phyloP scores from a whole-genome alignment of 2,888 invertebrate species.

The Yponomeuta evonymella region DNA sequence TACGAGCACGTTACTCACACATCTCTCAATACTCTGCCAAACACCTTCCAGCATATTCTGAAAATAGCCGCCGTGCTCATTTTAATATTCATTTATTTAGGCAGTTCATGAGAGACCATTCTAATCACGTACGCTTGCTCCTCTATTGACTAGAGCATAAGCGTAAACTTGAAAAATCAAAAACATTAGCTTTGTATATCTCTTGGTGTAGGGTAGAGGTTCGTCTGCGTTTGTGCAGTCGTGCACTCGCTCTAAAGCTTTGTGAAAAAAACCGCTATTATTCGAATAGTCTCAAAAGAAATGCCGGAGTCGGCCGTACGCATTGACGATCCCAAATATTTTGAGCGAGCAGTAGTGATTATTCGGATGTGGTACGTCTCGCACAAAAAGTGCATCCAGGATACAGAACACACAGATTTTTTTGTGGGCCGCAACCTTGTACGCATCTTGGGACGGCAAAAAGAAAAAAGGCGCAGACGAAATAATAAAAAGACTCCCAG shows the following conservation, averaged over 20 bases:
- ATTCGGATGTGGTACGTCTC: conserved; percentile 74
- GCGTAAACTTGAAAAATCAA: neutral
- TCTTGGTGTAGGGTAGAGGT: conserved; percentile 32
- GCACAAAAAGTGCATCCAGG: conserved; percentile 69
- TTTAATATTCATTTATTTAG: conserved; percentile 59
- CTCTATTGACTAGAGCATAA: neutral
- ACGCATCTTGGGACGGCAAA: conserved; percentile 61
- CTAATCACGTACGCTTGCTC: neutral
- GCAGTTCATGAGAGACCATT: neutral
- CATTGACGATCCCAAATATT: conserved; percentile 72
- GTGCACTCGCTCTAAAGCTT: conserved; percentile 34
- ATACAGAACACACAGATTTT: conserved; percentile 65
- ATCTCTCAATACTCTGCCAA: conserved; percentile 76
- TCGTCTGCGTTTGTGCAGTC: conserved; percentile 32
- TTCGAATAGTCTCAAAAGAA: conserved; percentile 60
- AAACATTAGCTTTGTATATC: neutral
- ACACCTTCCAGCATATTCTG: conserved; percentile 71
- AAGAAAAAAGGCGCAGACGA: conserved; percentile 66
- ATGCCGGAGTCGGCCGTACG: conserved; percentile 48
- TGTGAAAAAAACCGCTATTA: conserved; percentile 48
- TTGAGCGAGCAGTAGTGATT: conserved; percentile 71
- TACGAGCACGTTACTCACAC: conserved; percentile 72
- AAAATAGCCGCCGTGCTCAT: conserved; percentile 59
- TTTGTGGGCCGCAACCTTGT: conserved; percentile 53
- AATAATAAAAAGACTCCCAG: conserved; percentile 69